These are phyloP conservation scores for Ostrea edulis DNA, from an alignment of 1,140 invertebrate species.

Conservation along the genomic window DNA sequence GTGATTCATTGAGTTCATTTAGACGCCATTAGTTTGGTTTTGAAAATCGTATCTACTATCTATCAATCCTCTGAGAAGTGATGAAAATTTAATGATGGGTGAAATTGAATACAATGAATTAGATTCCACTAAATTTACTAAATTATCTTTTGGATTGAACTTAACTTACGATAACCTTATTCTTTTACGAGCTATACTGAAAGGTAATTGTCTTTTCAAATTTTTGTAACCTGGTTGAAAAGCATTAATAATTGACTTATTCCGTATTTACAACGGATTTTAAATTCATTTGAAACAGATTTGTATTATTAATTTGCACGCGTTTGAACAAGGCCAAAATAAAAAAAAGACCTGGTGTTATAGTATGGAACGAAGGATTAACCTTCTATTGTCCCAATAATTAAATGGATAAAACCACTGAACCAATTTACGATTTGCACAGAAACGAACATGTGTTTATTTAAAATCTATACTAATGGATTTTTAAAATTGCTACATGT, in stretches of 20 bases:
- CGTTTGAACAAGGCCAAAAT: not conserved
- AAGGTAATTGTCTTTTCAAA: too few species aligned
- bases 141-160: too few species aligned
- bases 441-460: not conserved
- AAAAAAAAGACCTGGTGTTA: not conserved
- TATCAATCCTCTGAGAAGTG: too few species aligned
- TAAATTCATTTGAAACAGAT: not conserved
- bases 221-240: not conserved
- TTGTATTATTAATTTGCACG: not conserved
- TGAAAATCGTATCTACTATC: too few species aligned
- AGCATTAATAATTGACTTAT: not conserved
- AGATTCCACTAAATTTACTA: too few species aligned
- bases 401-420: slow-evolving; percentile 20
- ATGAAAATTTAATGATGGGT: too few species aligned
- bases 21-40: too few species aligned
- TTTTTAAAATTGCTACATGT: not conserved
- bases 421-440: slow-evolving; percentile 15
- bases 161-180: too few species aligned
- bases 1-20: too few species aligned
- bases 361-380: not conserved
- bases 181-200: too few species aligned
- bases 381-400: not conserved
- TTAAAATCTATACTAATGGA: not conserved
- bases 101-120: too few species aligned
- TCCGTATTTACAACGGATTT: not conserved